A percentile compares a stretch with the other conserved stretches of the same genome.
Evolutionary conservation across 2,113 vertebrate genomes (phyloP).

Genomic region (Ammodytes dubius): DNA sequence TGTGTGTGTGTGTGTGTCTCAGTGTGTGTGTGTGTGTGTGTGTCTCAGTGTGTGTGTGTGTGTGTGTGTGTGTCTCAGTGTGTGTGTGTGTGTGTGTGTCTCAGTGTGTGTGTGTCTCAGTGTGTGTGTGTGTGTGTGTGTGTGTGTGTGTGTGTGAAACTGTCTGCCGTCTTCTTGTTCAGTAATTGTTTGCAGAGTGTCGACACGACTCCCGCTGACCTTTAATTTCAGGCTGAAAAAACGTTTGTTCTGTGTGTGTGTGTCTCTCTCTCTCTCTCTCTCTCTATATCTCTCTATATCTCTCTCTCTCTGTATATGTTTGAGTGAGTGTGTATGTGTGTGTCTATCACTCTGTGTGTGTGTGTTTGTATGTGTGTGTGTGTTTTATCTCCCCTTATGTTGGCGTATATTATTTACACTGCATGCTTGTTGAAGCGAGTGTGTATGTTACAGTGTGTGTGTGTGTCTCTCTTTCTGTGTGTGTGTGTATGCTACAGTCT

Average conservation of each 20-base stretch:
- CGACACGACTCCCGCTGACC: constrained; percentile 62
- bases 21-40: too few relatives aligned
- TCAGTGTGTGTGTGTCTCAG: too few relatives aligned
- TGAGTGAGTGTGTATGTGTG: constrained; percentile 26
- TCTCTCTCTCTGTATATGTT: too few relatives aligned
- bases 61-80: constrained; percentile 23
- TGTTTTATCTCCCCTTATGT: constrained; percentile 33
- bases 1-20: too few relatives aligned
- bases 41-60: constrained; percentile 17
- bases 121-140: too few relatives aligned
- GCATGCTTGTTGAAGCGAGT: constrained; percentile 49
- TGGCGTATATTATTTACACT: constrained; percentile 72
- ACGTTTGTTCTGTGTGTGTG: constrained; percentile 45
- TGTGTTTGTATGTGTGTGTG: constrained; percentile 25
- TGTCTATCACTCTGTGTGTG: constrained; percentile 14
- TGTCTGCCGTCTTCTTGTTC: constrained; percentile 43
- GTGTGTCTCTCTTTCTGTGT: too few relatives aligned
- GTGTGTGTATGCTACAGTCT: too few relatives aligned
- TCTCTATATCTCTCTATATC: too few relatives aligned
- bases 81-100: constrained; percentile 33
- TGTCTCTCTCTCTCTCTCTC: too few relatives aligned
- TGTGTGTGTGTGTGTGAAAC: constrained; percentile 39
- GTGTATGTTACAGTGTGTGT: too few relatives aligned
- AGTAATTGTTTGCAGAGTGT: constrained; percentile 72
- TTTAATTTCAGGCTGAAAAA: constrained; percentile 65